phyloP scores from a whole-genome alignment of 2,888 invertebrate species.

The Muscina levida region DNA sequence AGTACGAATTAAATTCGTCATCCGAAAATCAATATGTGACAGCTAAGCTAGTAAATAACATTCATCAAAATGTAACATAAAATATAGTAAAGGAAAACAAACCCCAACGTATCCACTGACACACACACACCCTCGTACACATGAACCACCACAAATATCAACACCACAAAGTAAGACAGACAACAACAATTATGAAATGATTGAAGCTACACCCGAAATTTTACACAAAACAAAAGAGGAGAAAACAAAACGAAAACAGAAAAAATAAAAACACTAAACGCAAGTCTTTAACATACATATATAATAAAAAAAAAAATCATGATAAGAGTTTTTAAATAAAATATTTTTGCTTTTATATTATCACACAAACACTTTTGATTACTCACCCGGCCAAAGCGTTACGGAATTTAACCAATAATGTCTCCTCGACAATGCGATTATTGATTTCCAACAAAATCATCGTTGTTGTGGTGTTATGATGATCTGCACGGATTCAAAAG shows the following conservation, averaged over 20 bases:
- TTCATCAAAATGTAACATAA: too few relatives aligned
- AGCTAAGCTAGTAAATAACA: too few relatives aligned
- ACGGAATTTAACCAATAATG: slow-evolving; percentile 95
- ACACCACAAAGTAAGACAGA: slow-evolving; percentile 28
- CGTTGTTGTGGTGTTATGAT: slow-evolving; percentile 48
- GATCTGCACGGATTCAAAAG: slow-evolving; percentile 28
- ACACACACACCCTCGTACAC: not conserved
- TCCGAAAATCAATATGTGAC: too few relatives aligned
- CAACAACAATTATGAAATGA: too few relatives aligned
- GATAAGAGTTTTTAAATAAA: slow-evolving; percentile 35
- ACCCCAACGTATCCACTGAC: slow-evolving; percentile 10
- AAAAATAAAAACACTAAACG: slow-evolving; percentile 52
- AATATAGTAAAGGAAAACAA: slow-evolving; percentile 11
- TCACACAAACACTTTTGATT: slow-evolving; percentile 46
- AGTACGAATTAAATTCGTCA: too few relatives aligned
- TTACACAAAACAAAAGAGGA: slow-evolving; percentile 36
- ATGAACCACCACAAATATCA: not conserved
- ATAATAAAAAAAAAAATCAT: slow-evolving; percentile 54
- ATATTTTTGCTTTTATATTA: slow-evolving; percentile 47
- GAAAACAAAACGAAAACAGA: slow-evolving; percentile 34
- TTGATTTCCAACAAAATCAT: slow-evolving; percentile 99
- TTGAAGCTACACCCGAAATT: slow-evolving; percentile 59
- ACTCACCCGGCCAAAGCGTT: slow-evolving; percentile 96
- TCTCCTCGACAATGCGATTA: slow-evolving; percentile 99
- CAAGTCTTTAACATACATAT: too few relatives aligned